A percentile compares a stretch with the other conserved stretches of the same genome.
Evolutionary conservation across 2,797 vertebrate species (phyloP).

Genomic region (Cossypha dichroa): DNA sequence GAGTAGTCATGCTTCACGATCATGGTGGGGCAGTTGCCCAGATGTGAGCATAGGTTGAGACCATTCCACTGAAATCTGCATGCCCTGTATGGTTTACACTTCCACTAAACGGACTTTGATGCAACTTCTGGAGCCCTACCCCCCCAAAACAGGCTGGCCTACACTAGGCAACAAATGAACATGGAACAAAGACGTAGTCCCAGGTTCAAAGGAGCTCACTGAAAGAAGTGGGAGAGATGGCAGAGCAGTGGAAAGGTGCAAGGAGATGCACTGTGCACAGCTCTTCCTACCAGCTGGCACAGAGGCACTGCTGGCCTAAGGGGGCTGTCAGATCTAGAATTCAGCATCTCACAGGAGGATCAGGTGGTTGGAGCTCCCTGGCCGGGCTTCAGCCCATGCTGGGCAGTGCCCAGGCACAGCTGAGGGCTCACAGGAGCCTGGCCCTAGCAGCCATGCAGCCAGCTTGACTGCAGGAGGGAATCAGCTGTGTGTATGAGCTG

Average conservation of each 20-base stretch:
- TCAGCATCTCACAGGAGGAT: background rate
- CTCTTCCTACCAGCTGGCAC: background rate
- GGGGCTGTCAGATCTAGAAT: background rate
- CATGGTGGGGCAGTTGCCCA: background rate
- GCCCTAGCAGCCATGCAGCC: background rate
- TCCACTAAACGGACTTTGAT: background rate
- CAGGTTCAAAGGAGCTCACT: background rate
- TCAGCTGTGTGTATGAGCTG: background rate
- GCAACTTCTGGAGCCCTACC: background rate
- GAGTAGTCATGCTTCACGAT: fast-evolving
- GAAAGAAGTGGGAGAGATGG: background rate
- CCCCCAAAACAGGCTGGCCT: background rate
- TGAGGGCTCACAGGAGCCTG: background rate
- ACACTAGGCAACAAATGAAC: background rate
- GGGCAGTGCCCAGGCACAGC: background rate
- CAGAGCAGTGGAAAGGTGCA: background rate
- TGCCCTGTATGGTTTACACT: background rate
- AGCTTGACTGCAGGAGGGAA: background rate
- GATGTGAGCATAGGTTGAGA: background rate
- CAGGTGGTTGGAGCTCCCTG: background rate
- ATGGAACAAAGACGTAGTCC: background rate
- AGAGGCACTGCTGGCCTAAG: background rate
- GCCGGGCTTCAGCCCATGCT: background rate
- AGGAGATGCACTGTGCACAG: too few relatives aligned
- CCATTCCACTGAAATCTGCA: background rate